These are phyloP conservation scores for Eupleurogrammus muticus DNA, from an alignment of 2,797 vertebrate species.

Conservation along the genomic window DNA sequence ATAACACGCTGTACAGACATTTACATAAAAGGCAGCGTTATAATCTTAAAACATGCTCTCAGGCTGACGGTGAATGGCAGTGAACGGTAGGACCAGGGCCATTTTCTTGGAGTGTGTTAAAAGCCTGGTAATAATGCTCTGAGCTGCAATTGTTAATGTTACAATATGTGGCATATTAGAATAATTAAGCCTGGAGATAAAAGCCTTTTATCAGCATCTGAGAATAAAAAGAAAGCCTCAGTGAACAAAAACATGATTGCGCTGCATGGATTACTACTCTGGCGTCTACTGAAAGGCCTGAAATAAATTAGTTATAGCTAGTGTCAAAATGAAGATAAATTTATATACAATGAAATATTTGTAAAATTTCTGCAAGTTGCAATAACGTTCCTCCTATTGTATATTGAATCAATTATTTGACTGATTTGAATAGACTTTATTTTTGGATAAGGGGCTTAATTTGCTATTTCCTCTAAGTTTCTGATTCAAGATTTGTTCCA, in stretches of 20 bases:
- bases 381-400: too few species aligned
- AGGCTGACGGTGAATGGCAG: constrained; percentile 6
- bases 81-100: constrained; percentile 2
- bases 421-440: too few species aligned
- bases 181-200: constrained; percentile 35
- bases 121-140: constrained; percentile 14
- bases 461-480: too few species aligned
- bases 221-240: constrained; percentile 17
- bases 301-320: neutral
- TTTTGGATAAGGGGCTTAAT: too few species aligned
- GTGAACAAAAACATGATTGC: neutral
- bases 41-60: neutral
- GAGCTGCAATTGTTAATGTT: constrained; percentile 19
- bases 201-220: constrained; percentile 15
- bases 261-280: constrained; percentile 4
- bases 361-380: too few species aligned
- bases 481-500: too few species aligned
- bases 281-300: neutral
- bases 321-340: neutral
- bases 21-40: neutral
- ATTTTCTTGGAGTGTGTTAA: constrained; percentile 6
- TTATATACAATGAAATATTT: neutral
- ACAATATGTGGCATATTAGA: constrained; percentile 6
- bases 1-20: neutral
- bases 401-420: too few species aligned